Base-by-base conservation (phyloP, 2,797 vertebrate species). In the Rhinogobio ventralis region DNA sequence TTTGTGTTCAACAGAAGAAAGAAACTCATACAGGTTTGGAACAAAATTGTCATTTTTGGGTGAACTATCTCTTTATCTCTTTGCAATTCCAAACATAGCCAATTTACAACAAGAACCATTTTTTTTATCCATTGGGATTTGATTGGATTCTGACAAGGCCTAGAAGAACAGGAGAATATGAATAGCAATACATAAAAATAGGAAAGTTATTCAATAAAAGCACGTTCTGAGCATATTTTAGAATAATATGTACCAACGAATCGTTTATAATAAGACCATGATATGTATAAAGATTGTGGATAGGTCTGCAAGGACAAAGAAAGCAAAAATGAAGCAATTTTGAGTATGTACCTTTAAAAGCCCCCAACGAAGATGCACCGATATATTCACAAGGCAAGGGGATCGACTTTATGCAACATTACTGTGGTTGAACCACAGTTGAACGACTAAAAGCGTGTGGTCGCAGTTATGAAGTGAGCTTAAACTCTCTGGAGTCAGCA, bases 401-500 rank as follows among this genome's bases (percentile, higher is more conserved):
- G 85, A 85, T 83, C 19, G 67, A 74, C 66, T 84, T 87, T 69
- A 87, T 87, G 87, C 87, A 87, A 77, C 72, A 82, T 72, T 84
- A 83, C 82, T 89, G 88, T 6, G 88, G 88, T 88, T 75, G 13
- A 71, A 83, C 80, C 88, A 78, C 88, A 86, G 66, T 39, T 85
- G 79, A 88, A 84, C 82, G 42, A 88, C 62, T 64, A 55, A 85
- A 81, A 45, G 46, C 85, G 75, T 86, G 88, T 42, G 88, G 86
- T 86, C 77, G 53, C 57, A 77, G 82, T 87, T 76, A 85, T 87
- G 62, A 86, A 89, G 85, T 85, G 74, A 81, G 66, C 19, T 86
- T 74, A 39, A 87, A 84, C 76, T 86, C 45, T 87, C 85, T 84
- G 87, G 87, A 88, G 87, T 89, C 87, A 89, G 89, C 89, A 89